phyloP scores from a whole-genome alignment of 2,113 vertebrate species.

The Antechinus stuartii region DNA sequence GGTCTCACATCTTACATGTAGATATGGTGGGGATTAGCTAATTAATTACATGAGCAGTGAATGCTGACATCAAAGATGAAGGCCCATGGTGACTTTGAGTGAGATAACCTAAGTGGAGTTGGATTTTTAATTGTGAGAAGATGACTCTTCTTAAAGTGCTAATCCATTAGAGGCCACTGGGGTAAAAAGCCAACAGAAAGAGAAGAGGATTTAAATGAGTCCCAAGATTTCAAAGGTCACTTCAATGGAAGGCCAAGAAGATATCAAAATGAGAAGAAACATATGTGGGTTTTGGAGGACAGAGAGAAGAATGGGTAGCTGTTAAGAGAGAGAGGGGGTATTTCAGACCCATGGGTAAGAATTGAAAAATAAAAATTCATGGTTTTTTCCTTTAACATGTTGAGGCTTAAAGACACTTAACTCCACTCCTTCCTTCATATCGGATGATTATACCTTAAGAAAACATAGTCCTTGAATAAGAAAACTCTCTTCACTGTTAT shows the following conservation, averaged over 20 bases:
- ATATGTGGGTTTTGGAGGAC: background rate
- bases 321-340: background rate
- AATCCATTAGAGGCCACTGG: background rate
- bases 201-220: constrained; percentile 4
- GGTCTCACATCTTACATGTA: background rate
- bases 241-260: constrained; percentile 3
- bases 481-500: constrained; percentile 54
- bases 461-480: constrained; percentile 56
- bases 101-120: background rate
- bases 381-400: background rate
- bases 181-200: background rate
- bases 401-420: constrained; percentile 25
- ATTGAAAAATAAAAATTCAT: constrained; percentile 37
- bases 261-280: background rate
- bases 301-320: background rate
- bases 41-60: background rate
- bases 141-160: background rate
- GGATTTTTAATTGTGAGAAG: constrained; percentile 9
- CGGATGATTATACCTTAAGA: constrained; percentile 37
- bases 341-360: background rate
- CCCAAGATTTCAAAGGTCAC: background rate
- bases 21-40: background rate
- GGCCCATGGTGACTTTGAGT: background rate
- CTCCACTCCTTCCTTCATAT: constrained; percentile 35
- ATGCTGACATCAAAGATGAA: constrained; percentile 10